Conservation (phyloP, 2,888 invertebrate species). For the Ophraella communa region DNA sequence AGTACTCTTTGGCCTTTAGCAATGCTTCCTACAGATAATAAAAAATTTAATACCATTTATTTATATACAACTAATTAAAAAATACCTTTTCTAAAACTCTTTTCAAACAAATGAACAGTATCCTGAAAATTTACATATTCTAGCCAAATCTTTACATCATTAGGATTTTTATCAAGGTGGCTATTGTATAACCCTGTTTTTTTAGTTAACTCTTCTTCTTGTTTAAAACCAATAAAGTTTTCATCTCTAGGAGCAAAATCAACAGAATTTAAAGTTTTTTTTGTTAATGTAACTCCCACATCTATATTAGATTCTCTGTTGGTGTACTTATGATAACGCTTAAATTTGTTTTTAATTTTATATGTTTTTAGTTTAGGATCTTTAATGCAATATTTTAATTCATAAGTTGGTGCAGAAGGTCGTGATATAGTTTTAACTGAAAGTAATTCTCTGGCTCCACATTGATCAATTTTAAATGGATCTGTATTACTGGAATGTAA, state of each 20-base stretch:
- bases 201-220: conserved; percentile 62
- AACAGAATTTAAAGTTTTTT: conserved; percentile 40
- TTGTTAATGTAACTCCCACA: conserved; percentile 46
- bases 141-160: conserved; percentile 66
- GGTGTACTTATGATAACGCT: conserved; percentile 50
- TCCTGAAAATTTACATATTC: conserved; percentile 68
- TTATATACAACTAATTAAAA: background rate
- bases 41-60: background rate
- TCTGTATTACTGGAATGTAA: conserved; percentile 14
- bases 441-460: conserved; percentile 64
- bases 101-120: conserved; percentile 59
- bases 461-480: conserved; percentile 42
- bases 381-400: conserved; percentile 44
- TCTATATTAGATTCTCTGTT: conserved; percentile 36
- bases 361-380: conserved; percentile 26
- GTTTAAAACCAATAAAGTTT: conserved; percentile 51
- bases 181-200: conserved; percentile 65
- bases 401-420: conserved; percentile 69
- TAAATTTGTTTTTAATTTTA: conserved; percentile 47
- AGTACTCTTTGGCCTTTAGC: conserved; percentile 58
- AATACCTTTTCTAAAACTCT: conserved; percentile 55
- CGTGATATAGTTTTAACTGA: conserved; percentile 68
- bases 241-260: conserved; percentile 41
- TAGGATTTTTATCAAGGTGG: conserved; percentile 61
- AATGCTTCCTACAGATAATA: conserved; percentile 44